Base-by-base conservation (phyloP, 2,888 invertebrate species). In the Thera obeliscata region DNA sequence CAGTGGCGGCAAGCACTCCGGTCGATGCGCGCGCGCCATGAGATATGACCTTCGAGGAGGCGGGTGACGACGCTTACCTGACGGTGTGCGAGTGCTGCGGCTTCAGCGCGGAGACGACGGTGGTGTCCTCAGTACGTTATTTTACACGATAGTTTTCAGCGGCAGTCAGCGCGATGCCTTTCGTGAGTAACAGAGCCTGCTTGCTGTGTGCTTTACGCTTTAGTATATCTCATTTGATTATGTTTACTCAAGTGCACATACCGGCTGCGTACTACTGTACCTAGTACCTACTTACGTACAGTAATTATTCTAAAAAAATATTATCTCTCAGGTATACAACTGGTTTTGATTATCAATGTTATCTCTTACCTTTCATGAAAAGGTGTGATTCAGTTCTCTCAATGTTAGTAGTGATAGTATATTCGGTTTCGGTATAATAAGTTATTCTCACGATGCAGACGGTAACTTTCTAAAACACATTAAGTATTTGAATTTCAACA, bases 11-110 rank as follows among this genome's bases (percentile, higher is more conserved):
- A 79, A 83, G 81, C 78, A 78, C 81, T 78, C 81, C 89, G 90
- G 76, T 86, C 87, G 87, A 89, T 89, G 92, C 93, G 91, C 90
- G 91, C 91, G 92, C 91, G 91, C 89, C 88, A 92, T 92, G 91
- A 55, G 61, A 61, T 61, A 91, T 91, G 93, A 91, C 90, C 92
- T 90, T 91, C 90, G 93, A 91, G 85, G 89, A 89, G 86, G 81
- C 87, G 77, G 88, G 82, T 76, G 93, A 94, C 86, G 89, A 91
- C 85, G 88, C 90, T 84, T 91, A 90, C 84, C 87, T 91, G 75
- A 88, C 89, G 74, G 93, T 93, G 86, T 94, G 94, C 88, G 93
- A 94, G 84, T 94, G 94, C 84, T 94, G 94, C 87, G 94, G 94
- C 77, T 94, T 93, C 91, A 93, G 90, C 91, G 84, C 89, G 57